These are phyloP conservation scores for Panagrolaimus sp. DNA, from an alignment of 1,140 invertebrate genomes.

Conservation along the genomic window DNA sequence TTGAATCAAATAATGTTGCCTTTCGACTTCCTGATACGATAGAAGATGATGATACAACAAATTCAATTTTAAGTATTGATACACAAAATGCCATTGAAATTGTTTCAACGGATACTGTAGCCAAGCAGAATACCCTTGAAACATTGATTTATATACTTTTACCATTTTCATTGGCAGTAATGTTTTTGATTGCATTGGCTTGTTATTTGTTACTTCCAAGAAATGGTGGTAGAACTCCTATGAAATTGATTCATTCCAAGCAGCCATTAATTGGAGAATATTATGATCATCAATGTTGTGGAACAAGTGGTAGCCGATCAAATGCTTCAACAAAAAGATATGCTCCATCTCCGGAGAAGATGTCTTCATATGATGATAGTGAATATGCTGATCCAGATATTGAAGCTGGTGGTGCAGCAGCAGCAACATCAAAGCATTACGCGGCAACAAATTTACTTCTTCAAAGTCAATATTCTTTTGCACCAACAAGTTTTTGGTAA, in stretches of 20 bases:
- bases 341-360: neutral
- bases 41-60: neutral
- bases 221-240: neutral
- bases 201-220: neutral
- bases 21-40: neutral
- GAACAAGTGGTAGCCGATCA: neutral
- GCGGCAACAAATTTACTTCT: neutral
- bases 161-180: neutral
- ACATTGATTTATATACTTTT: neutral
- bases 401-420: slow-evolving; percentile 12
- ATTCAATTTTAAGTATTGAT: neutral
- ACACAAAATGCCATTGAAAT: neutral
- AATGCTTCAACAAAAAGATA: slow-evolving; percentile 16
- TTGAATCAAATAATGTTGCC: slow-evolving; percentile 25
- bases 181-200: neutral
- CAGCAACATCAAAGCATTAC: slow-evolving; percentile 10
- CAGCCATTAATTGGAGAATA: neutral
- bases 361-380: neutral
- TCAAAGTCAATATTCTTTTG: neutral
- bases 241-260: neutral
- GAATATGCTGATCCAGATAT: slow-evolving; percentile 26
- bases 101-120: neutral
- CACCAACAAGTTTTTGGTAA: slow-evolving; percentile 10
- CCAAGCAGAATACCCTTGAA: neutral
- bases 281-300: slow-evolving; percentile 9